These are phyloP conservation scores for Mugil cephalus DNA, from an alignment of 2,113 vertebrate species.

Conservation along the genomic window DNA sequence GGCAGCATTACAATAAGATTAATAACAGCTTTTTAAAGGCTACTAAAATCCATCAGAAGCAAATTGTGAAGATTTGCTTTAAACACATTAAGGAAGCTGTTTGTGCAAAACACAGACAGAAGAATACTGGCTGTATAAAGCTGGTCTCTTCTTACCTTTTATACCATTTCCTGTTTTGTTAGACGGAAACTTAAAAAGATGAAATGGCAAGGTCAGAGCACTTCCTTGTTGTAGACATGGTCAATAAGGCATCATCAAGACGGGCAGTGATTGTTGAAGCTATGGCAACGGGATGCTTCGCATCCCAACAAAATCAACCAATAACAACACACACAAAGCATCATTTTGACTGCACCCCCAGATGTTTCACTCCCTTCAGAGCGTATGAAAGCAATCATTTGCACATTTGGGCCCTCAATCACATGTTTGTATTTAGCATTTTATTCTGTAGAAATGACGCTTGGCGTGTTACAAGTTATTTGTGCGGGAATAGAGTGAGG, in stretches of 20 bases:
- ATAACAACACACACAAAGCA: not conserved
- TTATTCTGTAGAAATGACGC: slow-evolving; percentile 38
- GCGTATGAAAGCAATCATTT: slow-evolving; percentile 24
- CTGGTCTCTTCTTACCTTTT: not conserved
- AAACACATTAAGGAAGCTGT: not conserved
- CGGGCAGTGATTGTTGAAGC: slow-evolving; percentile 21
- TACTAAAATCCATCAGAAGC: not conserved
- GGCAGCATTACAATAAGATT: not conserved
- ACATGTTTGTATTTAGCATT: slow-evolving; percentile 24
- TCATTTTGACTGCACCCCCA: not conserved
- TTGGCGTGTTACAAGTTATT: slow-evolving; percentile 48
- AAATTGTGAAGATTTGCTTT: not conserved
- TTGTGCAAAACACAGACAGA: not conserved
- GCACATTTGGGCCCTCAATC: slow-evolving; percentile 12
- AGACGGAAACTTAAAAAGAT: not conserved
- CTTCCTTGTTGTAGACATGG: not conserved
- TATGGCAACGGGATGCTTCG: slow-evolving; percentile 21
- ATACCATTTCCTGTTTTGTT: not conserved
- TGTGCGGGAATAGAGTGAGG: slow-evolving; percentile 32
- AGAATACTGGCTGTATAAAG: not conserved
- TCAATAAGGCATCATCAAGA: no score
- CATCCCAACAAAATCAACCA: slow-evolving; percentile 15
- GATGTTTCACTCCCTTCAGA: slow-evolving; percentile 14
- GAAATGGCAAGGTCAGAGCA: not conserved
- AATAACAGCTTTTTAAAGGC: slow-evolving; percentile 1